Evolutionary conservation across 2,888 invertebrate species (phyloP).

Genomic region (Chrysopilus asiliformis): DNA sequence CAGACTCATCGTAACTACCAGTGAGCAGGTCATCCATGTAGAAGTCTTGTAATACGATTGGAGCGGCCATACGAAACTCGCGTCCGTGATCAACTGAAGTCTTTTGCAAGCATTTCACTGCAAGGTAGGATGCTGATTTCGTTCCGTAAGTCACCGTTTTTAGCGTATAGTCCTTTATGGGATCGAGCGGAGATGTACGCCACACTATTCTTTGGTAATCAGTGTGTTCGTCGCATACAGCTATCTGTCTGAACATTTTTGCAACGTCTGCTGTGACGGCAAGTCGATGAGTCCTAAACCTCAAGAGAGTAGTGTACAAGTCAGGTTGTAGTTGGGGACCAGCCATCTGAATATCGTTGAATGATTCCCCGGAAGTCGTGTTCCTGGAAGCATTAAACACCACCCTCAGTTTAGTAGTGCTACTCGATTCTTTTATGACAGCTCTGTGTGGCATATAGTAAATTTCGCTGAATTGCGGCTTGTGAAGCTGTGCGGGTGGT

Average conservation of each 20-base stretch:
- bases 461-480: constrained; percentile 1
- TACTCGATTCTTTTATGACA: constrained; percentile 9
- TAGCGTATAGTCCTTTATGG: background rate
- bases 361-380: constrained; percentile 4
- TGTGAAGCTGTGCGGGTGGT: constrained; percentile 4
- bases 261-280: constrained; percentile 12
- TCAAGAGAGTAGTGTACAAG: constrained; percentile 11
- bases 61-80: too few species aligned
- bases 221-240: background rate
- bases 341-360: constrained; percentile 8
- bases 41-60: background rate
- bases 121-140: background rate
- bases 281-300: constrained; percentile 11
- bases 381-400: constrained; percentile 8
- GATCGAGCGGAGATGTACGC: background rate
- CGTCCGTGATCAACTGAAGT: too few species aligned
- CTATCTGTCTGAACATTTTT: constrained; percentile 11
- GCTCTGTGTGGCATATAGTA: constrained; percentile 16
- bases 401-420: constrained; percentile 4
- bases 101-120: constrained; percentile 1
- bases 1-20: too few species aligned
- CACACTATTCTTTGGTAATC: constrained; percentile 8
- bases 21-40: constrained; percentile 1
- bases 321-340: constrained; percentile 12
- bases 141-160: background rate